Evolutionary conservation across 2,888 invertebrate genomes (phyloP), one percentile per base, ranked within the genome.

Genomic region (Habroteleia sp.): DNA sequence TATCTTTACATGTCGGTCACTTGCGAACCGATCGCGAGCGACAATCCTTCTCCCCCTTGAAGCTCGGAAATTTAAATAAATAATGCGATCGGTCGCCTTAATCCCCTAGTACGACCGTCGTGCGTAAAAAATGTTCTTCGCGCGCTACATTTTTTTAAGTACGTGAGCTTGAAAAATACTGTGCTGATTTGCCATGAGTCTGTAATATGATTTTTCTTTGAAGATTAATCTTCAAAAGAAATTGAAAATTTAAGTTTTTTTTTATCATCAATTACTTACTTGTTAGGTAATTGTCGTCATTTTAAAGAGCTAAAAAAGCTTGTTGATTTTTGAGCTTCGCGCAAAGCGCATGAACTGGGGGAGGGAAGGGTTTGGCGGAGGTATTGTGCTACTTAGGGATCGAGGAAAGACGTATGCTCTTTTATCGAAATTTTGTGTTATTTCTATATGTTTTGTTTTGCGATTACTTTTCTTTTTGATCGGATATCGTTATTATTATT

Each of bases 361-460:
- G 29, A 25, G 41, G 50, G 14, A 31, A 20, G 37, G 17, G 20
- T 39, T 42, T 62, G 46, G 33, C 41, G 72, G 48, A 66, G 76
- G 65, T 69, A 80, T 83, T 83, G 82, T 84, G 82, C 84, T 85
- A 83, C 78, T 74, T 79, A n/a, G n/a, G 79, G 74, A 69, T 79
- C 62, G 74, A 78, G 79, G 74, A 77, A 81, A 82, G 80, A 79
- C 81, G 75, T 84, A 80, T 81, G 79, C 56, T 83, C 82, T 79
- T 81, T 82, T 79, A 82, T 82, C 73, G 76, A 78, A 79, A 56
- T 77, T 81, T 80, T 81, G 75, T 37, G 10, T 50, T 37, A 37
- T 77, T 79, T 77, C 68, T 78, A 77, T 48, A 39, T 35, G 42
- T 23, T 48, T 41, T 54, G 29, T n/a, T 68, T 68, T 52, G 39